Conservation (phyloP, 2,113 vertebrate species). For the Zosterops hypoxanthus region DNA sequence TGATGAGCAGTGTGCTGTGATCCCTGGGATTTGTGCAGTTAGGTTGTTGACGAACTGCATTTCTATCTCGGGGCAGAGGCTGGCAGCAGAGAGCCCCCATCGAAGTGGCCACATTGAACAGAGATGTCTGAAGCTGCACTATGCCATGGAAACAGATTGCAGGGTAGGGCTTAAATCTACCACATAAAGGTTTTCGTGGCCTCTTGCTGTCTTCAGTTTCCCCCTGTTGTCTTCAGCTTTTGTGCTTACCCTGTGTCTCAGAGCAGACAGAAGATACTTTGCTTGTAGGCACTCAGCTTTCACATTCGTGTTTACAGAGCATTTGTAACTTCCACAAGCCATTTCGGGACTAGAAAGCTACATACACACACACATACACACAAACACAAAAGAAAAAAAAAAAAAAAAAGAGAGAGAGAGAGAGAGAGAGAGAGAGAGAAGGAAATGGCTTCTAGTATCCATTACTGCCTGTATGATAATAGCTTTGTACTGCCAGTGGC, state of each 20-base stretch:
- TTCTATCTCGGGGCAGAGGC: neutral
- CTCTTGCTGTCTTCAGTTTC: neutral
- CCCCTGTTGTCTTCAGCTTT: neutral
- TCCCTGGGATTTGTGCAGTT: neutral
- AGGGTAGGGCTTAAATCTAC: neutral
- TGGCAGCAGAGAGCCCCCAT: neutral
- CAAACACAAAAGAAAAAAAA: no score
- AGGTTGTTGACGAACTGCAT: neutral
- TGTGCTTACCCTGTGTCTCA: neutral
- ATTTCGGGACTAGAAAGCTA: neutral
- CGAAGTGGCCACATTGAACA: neutral
- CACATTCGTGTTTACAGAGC: neutral
- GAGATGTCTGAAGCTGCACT: neutral
- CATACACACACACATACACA: neutral
- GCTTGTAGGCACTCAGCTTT: neutral
- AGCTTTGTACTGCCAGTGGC: slow-evolving; percentile 1
- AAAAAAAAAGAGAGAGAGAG: neutral
- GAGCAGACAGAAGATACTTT: neutral
- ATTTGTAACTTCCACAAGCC: neutral
- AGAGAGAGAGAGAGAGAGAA: neutral
- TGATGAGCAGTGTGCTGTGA: neutral
- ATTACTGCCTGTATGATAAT: slow-evolving; percentile 43
- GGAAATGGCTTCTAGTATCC: slow-evolving; percentile 35
- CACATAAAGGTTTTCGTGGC: neutral
- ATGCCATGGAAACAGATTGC: neutral